Percentiles rank a stretch among this genome's conserved stretches.
Conservation (phyloP, 2,888 invertebrate genomes). For the Eupithecia abbreviata region DNA sequence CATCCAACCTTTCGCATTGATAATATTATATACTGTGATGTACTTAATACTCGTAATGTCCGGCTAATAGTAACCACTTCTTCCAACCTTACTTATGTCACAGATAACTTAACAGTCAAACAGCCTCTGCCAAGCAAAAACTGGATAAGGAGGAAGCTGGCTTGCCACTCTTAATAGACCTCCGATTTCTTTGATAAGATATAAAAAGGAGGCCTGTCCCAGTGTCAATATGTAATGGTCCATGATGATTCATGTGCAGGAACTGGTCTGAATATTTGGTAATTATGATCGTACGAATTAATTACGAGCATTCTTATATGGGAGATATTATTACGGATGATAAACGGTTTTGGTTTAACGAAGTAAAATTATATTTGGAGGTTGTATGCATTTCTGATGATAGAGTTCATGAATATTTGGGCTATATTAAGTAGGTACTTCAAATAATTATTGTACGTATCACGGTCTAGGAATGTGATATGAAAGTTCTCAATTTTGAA, state of each 20-base stretch:
- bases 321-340: neutral
- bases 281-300: constrained; percentile 19
- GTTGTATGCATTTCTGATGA: neutral
- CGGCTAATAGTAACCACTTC: constrained; percentile 10
- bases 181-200: constrained; percentile 43
- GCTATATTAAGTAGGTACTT: neutral
- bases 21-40: no score
- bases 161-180: constrained; percentile 50
- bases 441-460: neutral
- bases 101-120: constrained; percentile 35
- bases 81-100: constrained; percentile 10
- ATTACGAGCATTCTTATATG: constrained; percentile 4
- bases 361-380: neutral
- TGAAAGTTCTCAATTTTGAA: neutral
- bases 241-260: constrained; percentile 23
- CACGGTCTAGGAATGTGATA: neutral
- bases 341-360: neutral
- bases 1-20: no score
- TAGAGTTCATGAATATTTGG: neutral
- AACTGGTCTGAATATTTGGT: constrained; percentile 28
- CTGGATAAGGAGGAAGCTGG: constrained; percentile 55
- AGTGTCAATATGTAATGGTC: constrained; percentile 35
- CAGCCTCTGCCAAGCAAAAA: constrained; percentile 54
- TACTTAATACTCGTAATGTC: neutral
- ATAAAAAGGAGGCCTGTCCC: constrained; percentile 27